Conservation (phyloP, 2,888 invertebrate species). For the Drosophila imparisetae region DNA sequence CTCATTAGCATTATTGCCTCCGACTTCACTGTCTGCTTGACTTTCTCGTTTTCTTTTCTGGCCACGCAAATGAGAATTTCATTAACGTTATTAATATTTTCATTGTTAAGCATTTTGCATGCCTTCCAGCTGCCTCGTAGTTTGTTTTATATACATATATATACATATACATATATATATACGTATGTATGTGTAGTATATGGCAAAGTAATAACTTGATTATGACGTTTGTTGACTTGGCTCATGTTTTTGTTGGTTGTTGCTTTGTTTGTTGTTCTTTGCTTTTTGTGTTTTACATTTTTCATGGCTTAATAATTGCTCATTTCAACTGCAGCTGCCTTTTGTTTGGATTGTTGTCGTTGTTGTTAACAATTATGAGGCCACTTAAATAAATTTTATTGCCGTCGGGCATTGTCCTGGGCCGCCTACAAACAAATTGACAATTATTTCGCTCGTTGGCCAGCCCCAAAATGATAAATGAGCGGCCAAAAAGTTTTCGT, state of each 20-base stretch:
- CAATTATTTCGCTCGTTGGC: slow-evolving; percentile 65
- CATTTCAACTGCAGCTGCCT: slow-evolving; percentile 72
- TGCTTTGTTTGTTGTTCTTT: slow-evolving; percentile 11
- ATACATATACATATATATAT: no score
- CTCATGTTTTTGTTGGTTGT: slow-evolving; percentile 23
- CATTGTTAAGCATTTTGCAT: slow-evolving; percentile 67
- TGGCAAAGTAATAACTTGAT: slow-evolving; percentile 66
- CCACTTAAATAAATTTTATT: slow-evolving; percentile 77
- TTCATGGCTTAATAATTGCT: slow-evolving; percentile 77
- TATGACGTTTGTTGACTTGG: slow-evolving; percentile 66
- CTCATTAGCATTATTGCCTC: slow-evolving; percentile 71
- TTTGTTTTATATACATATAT: slow-evolving; percentile 7
- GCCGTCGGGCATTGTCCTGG: slow-evolving; percentile 62
- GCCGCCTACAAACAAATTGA: slow-evolving; percentile 68
- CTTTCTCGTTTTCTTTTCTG: slow-evolving; percentile 30
- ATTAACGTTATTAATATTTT: slow-evolving; percentile 77
- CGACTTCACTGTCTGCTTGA: slow-evolving; percentile 46
- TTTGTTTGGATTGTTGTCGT: slow-evolving; percentile 53
- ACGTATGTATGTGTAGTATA: background rate
- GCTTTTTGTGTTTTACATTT: slow-evolving; percentile 57
- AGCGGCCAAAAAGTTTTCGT: slow-evolving; percentile 66
- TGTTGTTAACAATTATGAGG: slow-evolving; percentile 73
- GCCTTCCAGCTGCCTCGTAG: slow-evolving; percentile 27
- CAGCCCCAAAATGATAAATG: slow-evolving; percentile 65
- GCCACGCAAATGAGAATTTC: slow-evolving; percentile 70